These are phyloP conservation scores for Phycodurus eques DNA, from an alignment of 2,113 vertebrate species.

Conservation along the genomic window DNA sequence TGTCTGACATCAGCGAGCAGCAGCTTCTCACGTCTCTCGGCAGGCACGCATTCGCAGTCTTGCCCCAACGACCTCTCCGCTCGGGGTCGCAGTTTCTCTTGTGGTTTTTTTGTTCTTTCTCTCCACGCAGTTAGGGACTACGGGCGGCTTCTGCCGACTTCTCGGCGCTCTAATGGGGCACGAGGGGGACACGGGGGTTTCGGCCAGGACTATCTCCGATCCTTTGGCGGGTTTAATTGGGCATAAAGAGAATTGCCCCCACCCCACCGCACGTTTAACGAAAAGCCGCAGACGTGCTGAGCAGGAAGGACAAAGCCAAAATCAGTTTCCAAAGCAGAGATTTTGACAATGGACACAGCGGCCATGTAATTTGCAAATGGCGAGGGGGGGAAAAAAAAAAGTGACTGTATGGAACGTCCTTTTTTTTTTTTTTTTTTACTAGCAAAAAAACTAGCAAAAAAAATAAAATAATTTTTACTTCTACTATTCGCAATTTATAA, in stretches of 20 bases:
- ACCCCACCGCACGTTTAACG: slow-evolving; percentile 55
- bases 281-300: slow-evolving; percentile 48
- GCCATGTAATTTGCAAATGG: too few species aligned
- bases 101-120: slow-evolving; percentile 44
- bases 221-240: slow-evolving; percentile 70
- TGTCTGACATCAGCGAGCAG: slow-evolving; percentile 31
- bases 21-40: slow-evolving; percentile 38
- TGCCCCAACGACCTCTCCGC: slow-evolving; percentile 46
- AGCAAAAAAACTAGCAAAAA: too few species aligned
- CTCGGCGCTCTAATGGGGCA: slow-evolving; percentile 73
- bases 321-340: too few species aligned
- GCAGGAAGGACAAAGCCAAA: slow-evolving; percentile 42
- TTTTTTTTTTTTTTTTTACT: too few species aligned
- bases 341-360: too few species aligned
- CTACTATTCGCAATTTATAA: too few species aligned
- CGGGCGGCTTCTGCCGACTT: slow-evolving; percentile 47
- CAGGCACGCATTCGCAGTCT: slow-evolving; percentile 14
- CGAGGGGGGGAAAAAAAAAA: too few species aligned
- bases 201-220: slow-evolving; percentile 50
- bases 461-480: too few species aligned
- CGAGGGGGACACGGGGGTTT: slow-evolving; percentile 56
- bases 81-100: slow-evolving; percentile 60
- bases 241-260: slow-evolving; percentile 63
- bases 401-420: too few species aligned
- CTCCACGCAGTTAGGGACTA: slow-evolving; percentile 43